Percentiles rank a stretch among this genome's conserved stretches.
Conservation (phyloP, 2,888 invertebrate genomes). For the Ectropis crepuscularia region DNA sequence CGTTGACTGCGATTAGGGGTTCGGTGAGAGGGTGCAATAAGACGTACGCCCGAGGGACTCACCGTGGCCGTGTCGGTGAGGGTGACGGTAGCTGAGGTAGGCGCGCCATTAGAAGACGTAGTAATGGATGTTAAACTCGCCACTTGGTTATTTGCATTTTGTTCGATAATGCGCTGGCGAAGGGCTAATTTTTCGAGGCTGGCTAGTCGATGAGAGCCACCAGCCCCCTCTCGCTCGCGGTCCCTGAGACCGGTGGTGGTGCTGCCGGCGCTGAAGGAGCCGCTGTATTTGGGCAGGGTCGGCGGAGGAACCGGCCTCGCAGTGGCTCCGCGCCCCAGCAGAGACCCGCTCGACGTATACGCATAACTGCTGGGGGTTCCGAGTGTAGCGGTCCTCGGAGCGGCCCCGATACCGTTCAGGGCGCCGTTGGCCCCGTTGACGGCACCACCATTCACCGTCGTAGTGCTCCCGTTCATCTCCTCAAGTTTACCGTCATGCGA, state of each 20-base stretch:
- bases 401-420: constrained; percentile 75
- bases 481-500: constrained; percentile 75
- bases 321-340: constrained; percentile 86
- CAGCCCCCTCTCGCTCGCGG: constrained; percentile 87
- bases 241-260: constrained; percentile 86
- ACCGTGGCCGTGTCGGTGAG: constrained; percentile 83
- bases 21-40: constrained; percentile 72
- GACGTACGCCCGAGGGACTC: constrained; percentile 78
- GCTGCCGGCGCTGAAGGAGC: constrained; percentile 90
- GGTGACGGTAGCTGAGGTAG: constrained; percentile 80
- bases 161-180: constrained; percentile 92
- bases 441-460: constrained; percentile 80
- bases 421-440: constrained; percentile 78
- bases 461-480: constrained; percentile 84
- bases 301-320: constrained; percentile 91
- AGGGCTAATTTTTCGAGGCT: constrained; percentile 93
- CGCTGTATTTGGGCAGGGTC: constrained; percentile 91
- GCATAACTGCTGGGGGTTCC: constrained; percentile 86
- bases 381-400: constrained; percentile 79
- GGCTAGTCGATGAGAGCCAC: constrained; percentile 91
- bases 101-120: constrained; percentile 69
- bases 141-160: constrained; percentile 83
- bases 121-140: constrained; percentile 52
- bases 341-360: constrained; percentile 86
- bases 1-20: constrained; percentile 76